Evolutionary conservation across 2,797 vertebrate genomes (phyloP).

Genomic region (Microhierax caerulescens): DNA sequence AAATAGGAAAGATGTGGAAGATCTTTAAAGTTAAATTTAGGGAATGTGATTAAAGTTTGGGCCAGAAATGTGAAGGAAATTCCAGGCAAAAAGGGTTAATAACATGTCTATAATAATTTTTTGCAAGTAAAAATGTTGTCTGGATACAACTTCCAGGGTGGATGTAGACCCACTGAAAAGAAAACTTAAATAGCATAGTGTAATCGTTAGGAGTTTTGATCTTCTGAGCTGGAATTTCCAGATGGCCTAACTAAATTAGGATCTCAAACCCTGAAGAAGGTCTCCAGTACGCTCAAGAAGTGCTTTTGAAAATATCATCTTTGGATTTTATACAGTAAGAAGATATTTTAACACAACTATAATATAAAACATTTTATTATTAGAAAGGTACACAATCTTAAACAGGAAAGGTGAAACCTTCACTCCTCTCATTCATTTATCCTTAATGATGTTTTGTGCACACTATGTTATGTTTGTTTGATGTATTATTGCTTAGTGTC

Average conservation of each 20-base stretch:
- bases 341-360: not conserved
- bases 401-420: not conserved
- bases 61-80: not conserved
- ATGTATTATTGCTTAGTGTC: not conserved
- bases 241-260: not conserved
- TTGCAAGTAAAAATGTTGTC: not conserved
- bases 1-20: not conserved
- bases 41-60: not conserved
- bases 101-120: not conserved
- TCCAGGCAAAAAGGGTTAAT: not conserved
- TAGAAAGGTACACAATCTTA: not conserved
- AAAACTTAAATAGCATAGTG: not conserved
- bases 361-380: not conserved
- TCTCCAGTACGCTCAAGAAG: not conserved
- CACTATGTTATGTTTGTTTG: fast-evolving
- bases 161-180: not conserved
- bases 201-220: not conserved
- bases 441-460: not conserved
- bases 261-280: not conserved
- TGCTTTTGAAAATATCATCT: not conserved
- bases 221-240: not conserved
- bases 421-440: not conserved
- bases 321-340: not conserved
- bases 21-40: not conserved
- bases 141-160: not conserved